These are phyloP conservation scores for Tamandua tetradactyla DNA, from an alignment of 2,797 vertebrate species.

Conservation along the genomic window DNA sequence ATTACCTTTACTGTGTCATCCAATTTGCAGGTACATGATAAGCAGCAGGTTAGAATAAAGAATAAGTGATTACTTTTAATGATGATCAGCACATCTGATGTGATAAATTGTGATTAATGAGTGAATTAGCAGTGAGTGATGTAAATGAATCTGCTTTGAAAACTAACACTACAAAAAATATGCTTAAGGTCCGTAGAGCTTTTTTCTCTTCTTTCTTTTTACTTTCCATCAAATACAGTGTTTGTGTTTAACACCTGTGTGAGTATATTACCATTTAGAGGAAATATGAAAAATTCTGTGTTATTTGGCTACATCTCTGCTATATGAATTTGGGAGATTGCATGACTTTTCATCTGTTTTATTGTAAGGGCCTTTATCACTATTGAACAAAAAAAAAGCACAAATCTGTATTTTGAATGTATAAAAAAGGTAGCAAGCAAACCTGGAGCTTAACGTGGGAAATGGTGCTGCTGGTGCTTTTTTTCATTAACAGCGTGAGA, in stretches of 20 bases:
- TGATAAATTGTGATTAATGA: conserved; percentile 82
- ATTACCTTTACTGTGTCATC: conserved; percentile 77
- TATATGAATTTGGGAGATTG: neutral
- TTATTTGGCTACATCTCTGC: neutral
- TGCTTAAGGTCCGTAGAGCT: conserved; percentile 24
- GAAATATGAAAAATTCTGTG: conserved; percentile 19
- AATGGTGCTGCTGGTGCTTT: neutral
- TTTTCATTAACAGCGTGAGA: neutral
- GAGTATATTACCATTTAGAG: conserved; percentile 27
- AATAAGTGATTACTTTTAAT: conserved; percentile 80
- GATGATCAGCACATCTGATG: conserved; percentile 77
- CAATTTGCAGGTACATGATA: conserved; percentile 76
- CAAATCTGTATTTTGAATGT: conserved; percentile 26
- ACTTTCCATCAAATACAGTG: conserved; percentile 25
- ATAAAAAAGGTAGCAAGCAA: neutral
- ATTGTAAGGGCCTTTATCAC: neutral
- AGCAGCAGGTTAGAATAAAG: conserved; percentile 76
- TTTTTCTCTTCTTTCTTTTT: conserved; percentile 15
- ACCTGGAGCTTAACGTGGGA: neutral
- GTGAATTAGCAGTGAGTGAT: conserved; percentile 79
- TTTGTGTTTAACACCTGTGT: neutral
- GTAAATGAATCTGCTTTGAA: conserved; percentile 74
- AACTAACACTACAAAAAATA: conserved; percentile 61
- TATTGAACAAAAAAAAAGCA: neutral
- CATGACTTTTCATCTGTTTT: neutral